These are phyloP conservation scores for Drosophila fungiperda DNA, from an alignment of 2,888 invertebrate genomes.

Conservation along the genomic window DNA sequence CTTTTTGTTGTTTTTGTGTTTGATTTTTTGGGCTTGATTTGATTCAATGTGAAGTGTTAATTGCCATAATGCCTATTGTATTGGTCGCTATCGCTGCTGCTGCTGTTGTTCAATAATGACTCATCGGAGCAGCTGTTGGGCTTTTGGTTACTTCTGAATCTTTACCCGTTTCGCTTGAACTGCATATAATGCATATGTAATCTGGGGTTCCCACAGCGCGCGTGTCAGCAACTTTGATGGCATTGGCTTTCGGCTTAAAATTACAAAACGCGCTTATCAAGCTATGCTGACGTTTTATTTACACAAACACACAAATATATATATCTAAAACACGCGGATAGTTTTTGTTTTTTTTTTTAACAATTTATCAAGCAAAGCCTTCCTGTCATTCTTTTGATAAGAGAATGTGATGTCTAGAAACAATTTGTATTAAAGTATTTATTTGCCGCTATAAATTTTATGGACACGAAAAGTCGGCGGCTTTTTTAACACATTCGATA, in stretches of 20 bases:
- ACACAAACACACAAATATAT: slow-evolving; percentile 25
- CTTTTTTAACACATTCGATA: slow-evolving; percentile 67
- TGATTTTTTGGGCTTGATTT: slow-evolving; percentile 68
- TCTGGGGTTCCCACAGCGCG: slow-evolving; percentile 61
- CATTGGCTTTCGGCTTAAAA: slow-evolving; percentile 67
- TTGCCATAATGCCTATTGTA: slow-evolving; percentile 60
- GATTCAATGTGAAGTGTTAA: slow-evolving; percentile 70
- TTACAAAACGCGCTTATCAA: slow-evolving; percentile 70
- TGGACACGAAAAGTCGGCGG: slow-evolving; percentile 52
- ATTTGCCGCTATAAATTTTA: slow-evolving; percentile 68
- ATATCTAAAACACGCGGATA: slow-evolving; percentile 40
- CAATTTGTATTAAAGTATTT: slow-evolving; percentile 48
- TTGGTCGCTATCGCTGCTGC: slow-evolving; percentile 21
- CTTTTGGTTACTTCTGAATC: slow-evolving; percentile 49
- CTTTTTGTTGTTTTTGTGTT: slow-evolving; percentile 36
- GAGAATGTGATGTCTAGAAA: slow-evolving; percentile 68
- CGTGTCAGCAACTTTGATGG: slow-evolving; percentile 66
- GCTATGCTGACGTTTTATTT: slow-evolving; percentile 55
- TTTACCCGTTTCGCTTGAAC: slow-evolving; percentile 63
- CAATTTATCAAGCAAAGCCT: slow-evolving; percentile 56
- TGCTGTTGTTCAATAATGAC: slow-evolving; percentile 36
- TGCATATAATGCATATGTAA: slow-evolving; percentile 35
- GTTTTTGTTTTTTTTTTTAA: slow-evolving; percentile 12
- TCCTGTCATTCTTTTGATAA: slow-evolving; percentile 70
- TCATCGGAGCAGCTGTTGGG: slow-evolving; percentile 61